Conservation (phyloP, 37 sponge, comb jelly and placozoan species). For the Bolinopsis microptera region DNA sequence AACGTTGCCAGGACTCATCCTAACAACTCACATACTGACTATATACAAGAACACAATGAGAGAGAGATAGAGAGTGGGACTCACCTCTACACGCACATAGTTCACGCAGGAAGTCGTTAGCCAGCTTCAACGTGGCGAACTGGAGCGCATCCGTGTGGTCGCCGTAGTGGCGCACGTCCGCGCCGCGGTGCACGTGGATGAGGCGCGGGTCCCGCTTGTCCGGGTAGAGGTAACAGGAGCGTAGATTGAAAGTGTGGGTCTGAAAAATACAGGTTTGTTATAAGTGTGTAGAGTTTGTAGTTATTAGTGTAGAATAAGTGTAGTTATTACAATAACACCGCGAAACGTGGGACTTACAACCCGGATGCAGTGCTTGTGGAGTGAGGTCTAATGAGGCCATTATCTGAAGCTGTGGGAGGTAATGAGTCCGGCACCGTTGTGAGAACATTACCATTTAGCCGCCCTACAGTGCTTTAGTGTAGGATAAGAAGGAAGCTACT, state of each 20-base stretch:
- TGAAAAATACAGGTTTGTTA: background rate
- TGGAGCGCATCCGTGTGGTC: slow-evolving; percentile 15
- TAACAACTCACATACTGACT: too few relatives aligned
- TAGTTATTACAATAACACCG: background rate
- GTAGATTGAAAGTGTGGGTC: background rate
- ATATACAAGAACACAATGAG: too few relatives aligned
- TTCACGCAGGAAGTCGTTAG: slow-evolving; percentile 31
- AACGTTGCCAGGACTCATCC: too few relatives aligned
- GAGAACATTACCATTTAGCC: too few relatives aligned
- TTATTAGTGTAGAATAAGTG: too few relatives aligned
- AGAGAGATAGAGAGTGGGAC: background rate
- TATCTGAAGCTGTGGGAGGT: background rate
- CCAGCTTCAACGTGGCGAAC: slow-evolving; percentile 4
- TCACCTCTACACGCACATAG: slow-evolving; percentile 7
- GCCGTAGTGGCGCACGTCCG: background rate
- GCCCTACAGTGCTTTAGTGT: too few relatives aligned
- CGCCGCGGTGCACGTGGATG: background rate
- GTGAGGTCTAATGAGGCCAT: background rate
- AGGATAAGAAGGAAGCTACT: too few relatives aligned
- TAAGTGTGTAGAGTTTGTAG: background rate
- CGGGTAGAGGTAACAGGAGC: slow-evolving; percentile 33
- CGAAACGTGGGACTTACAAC: background rate
- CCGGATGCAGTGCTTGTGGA: background rate
- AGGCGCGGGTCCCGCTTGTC: slow-evolving; percentile 47
- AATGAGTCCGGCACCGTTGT: too few relatives aligned